Percentiles rank a stretch among this genome's conserved stretches.
Conservation (phyloP, 2,888 invertebrate species). For the Drosophila testacea region DNA sequence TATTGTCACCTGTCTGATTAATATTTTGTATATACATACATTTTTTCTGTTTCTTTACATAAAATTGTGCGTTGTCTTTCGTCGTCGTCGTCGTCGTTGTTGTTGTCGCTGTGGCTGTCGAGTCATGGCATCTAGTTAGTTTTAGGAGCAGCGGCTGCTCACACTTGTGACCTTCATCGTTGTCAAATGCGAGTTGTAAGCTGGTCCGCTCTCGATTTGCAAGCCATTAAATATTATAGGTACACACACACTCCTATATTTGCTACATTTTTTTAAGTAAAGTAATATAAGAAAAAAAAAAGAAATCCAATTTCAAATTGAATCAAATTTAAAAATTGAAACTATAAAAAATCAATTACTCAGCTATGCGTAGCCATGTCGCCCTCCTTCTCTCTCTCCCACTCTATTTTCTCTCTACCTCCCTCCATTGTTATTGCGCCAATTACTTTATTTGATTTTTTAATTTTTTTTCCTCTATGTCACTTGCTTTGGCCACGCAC, state of each 20-base stretch:
- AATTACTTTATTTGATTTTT: conserved; percentile 21
- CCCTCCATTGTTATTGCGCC: conserved; percentile 21
- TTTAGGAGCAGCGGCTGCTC: conserved; percentile 43
- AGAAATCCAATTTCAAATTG: conserved; percentile 60
- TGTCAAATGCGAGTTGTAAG: conserved; percentile 57
- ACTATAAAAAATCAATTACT: conserved; percentile 69
- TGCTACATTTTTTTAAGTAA: conserved; percentile 30
- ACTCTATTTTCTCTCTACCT: background rate
- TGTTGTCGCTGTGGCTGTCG: conserved; percentile 30
- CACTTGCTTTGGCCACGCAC: conserved; percentile 48
- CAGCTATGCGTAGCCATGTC: conserved; percentile 63
- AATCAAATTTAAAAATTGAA: conserved; percentile 61
- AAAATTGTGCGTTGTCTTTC: conserved; percentile 60
- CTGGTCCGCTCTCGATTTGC: conserved; percentile 71
- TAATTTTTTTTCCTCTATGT: conserved; percentile 20
- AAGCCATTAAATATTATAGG: conserved; percentile 64
- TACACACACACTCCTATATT: conserved; percentile 16
- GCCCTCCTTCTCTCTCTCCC: background rate
- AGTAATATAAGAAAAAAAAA: conserved; percentile 17
- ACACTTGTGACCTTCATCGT: conserved; percentile 61
- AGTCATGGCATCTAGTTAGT: conserved; percentile 53
- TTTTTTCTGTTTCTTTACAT: conserved; percentile 47
- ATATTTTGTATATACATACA: conserved; percentile 52
- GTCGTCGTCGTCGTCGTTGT: background rate
- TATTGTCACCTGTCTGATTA: conserved; percentile 80